Evolutionary conservation across 30 jellyfish, hydroid and myxozoan species (phyloP), one percentile per base, ranked within the genome.

Genomic region (Clytia hemisphaerica): DNA sequence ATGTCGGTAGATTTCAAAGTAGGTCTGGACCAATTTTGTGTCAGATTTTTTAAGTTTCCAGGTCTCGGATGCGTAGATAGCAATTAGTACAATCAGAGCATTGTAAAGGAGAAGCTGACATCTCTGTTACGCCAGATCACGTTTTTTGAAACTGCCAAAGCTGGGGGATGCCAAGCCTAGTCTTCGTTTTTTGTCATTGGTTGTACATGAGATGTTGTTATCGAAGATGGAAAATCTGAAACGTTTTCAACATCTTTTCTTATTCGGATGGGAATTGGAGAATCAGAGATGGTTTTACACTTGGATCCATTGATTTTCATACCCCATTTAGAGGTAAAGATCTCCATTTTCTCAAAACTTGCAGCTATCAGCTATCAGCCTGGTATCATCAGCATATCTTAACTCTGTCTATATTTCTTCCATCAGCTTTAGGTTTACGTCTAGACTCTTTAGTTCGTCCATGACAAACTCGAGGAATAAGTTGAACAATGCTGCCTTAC

Each of bases 381-480:
- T 54, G 79, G 84, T 72, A 47, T 58, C 84, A 29, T 72, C 84
- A 27, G 79, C 84, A 58, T 72, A 58, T 27, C 79, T 36, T 25
- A 72, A 28, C 30, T 72, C 66, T 2, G 25, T 72, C 45, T 42
- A 30, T 19, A 72, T 35, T 28, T 35, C 45, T 18, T 72, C 35
- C 22, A 36, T 34, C 9, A 72, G 84, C 32, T 19, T 32, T 15
- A 45, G 28, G 25, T 33, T 35, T 45, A 53, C n/a, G n/a, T 36
- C 27, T 28, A 54, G 47, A 19, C 18, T 31, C 28, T 29, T 33
- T n/a, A 72, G 66, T 72, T n/a, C n/a, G n/a, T n/a, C n/a, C n/a
- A n/a, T n/a, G n/a, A n/a, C n/a, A n/a, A n/a, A n/a, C n/a, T n/a
- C 79, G n/a, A 72, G 80, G 82, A 72, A 51, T 25, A 72, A 53